Evolutionary conservation across 2,797 vertebrate species (phyloP).

Genomic region (Gambelia wislizenii): DNA sequence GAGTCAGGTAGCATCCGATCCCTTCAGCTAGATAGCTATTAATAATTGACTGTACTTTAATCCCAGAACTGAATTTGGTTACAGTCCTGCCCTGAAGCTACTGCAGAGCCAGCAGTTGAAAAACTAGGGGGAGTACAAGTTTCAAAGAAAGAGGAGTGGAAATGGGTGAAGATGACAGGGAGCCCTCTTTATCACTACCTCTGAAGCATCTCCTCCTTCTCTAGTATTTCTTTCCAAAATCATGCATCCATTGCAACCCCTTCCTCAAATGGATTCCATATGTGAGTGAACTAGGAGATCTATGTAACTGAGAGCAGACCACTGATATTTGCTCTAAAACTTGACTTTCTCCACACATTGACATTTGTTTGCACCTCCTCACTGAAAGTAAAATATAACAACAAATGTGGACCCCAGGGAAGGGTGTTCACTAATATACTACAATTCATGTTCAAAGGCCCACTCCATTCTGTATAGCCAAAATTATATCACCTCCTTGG

Average conservation of each 20-base stretch:
- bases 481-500: not conserved
- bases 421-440: not conserved
- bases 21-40: no score
- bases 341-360: not conserved
- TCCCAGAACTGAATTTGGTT: not conserved
- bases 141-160: not conserved
- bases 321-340: not conserved
- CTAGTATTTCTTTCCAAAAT: no score
- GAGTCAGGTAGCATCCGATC: no score
- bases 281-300: not conserved
- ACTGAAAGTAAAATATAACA: not conserved
- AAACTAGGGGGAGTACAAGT: no score
- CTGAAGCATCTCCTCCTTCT: not conserved
- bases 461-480: not conserved
- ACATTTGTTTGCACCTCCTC: not conserved
- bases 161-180: not conserved
- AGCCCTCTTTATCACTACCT: not conserved
- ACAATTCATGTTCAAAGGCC: no score
- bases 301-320: not conserved
- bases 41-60: no score
- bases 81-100: not conserved
- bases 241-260: not conserved
- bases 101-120: not conserved
- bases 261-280: not conserved
- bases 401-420: no score